These are phyloP conservation scores for Tribolium castaneum DNA, from an alignment of 1,140 invertebrate genomes.

Conservation along the genomic window DNA sequence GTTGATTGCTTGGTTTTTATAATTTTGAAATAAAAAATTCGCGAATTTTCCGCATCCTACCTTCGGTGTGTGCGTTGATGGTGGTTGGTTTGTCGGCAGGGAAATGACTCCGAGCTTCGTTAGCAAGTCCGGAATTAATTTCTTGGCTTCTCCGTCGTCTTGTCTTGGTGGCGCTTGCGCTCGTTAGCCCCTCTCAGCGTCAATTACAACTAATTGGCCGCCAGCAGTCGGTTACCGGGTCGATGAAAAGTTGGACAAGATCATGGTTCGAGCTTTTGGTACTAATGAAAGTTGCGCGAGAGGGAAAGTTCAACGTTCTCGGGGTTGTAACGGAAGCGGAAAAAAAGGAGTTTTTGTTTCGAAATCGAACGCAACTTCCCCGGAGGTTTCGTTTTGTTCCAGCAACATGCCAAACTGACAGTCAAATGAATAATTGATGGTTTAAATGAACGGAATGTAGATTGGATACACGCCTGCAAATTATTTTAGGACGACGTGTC, in stretches of 20 bases:
- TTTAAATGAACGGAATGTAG: slow-evolving; percentile 40
- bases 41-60: too few relatives aligned
- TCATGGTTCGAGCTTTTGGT: slow-evolving; percentile 56
- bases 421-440: slow-evolving; percentile 42
- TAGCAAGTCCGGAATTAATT: slow-evolving; percentile 53
- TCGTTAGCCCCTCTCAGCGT: slow-evolving; percentile 49
- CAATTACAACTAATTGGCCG: slow-evolving; percentile 62
- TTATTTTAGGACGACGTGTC: slow-evolving; percentile 36
- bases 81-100: neutral
- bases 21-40: too few relatives aligned
- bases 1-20: too few relatives aligned
- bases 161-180: slow-evolving; percentile 52
- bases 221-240: slow-evolving; percentile 60
- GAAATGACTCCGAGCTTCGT: slow-evolving; percentile 42
- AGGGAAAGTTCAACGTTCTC: slow-evolving; percentile 59
- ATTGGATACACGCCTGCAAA: slow-evolving; percentile 39
- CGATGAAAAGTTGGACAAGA: slow-evolving; percentile 63
- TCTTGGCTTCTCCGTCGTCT: slow-evolving; percentile 50
- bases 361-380: slow-evolving; percentile 10
- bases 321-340: slow-evolving; percentile 4
- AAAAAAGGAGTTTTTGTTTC: neutral
- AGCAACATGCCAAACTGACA: slow-evolving; percentile 41
- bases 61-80: too few relatives aligned
- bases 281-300: slow-evolving; percentile 59
- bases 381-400: slow-evolving; percentile 34